phyloP scores from a whole-genome alignment of 1,140 invertebrate genomes.

The Acromyrmex heyeri region DNA sequence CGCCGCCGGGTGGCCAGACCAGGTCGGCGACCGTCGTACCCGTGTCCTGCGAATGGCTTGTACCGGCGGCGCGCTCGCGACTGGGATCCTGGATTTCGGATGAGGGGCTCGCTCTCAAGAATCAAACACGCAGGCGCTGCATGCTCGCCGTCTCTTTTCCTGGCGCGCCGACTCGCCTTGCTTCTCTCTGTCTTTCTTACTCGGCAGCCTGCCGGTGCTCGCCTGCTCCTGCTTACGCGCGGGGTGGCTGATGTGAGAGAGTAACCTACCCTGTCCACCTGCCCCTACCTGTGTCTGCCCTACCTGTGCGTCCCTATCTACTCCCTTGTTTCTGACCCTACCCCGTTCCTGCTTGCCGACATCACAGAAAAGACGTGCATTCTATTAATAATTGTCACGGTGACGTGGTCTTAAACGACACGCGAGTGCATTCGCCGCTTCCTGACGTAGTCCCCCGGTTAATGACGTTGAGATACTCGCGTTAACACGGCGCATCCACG shows the following conservation, averaged over 20 bases:
- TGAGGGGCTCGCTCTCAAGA: conserved; percentile 68
- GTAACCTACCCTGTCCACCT: conserved; percentile 41
- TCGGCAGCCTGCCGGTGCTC: conserved; percentile 10
- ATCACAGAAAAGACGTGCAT: conserved; percentile 40
- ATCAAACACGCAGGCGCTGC: conserved; percentile 70
- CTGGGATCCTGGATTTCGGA: conserved; percentile 76
- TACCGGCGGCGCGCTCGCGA: conserved; percentile 76
- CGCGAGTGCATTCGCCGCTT: neutral
- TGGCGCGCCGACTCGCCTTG: conserved; percentile 32
- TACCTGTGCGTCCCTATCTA: neutral
- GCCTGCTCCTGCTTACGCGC: conserved; percentile 51
- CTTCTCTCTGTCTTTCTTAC: conserved; percentile 31
- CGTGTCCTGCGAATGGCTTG: conserved; percentile 64
- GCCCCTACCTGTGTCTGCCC: conserved; percentile 32
- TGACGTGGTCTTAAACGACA: conserved; percentile 13
- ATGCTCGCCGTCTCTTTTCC: conserved; percentile 25
- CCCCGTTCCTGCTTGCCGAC: neutral
- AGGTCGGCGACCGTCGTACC: conserved; percentile 70
- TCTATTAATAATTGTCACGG: conserved; percentile 33
- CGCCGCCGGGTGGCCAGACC: conserved; percentile 67
- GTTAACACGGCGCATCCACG: conserved; percentile 25
- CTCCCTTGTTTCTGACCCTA: neutral
- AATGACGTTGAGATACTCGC: conserved; percentile 45
- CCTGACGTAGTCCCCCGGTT: conserved; percentile 44
- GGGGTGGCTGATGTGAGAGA: conserved; percentile 37